Conservation (phyloP, 2,113 vertebrate genomes). For the Chunga burmeisteri region DNA sequence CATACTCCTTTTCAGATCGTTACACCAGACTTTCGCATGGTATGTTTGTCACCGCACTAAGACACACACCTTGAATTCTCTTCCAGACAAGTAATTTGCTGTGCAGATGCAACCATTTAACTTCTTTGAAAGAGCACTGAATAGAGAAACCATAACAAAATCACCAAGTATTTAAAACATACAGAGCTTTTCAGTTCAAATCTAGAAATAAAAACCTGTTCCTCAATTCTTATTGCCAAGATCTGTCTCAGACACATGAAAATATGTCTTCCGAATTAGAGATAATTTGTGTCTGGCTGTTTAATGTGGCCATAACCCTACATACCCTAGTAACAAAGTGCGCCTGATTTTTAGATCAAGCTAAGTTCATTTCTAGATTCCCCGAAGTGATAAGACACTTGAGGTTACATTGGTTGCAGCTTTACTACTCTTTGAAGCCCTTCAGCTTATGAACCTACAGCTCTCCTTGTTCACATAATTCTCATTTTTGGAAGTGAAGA, state of each 20-base stretch:
- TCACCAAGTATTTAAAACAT: background rate
- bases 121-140: background rate
- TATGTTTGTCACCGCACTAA: background rate
- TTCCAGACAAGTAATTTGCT: background rate
- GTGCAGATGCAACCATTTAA: background rate
- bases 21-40: background rate
- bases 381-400: background rate
- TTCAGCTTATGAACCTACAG: background rate
- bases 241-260: background rate
- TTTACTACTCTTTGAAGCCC: background rate
- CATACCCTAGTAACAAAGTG: background rate
- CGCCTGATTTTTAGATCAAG: background rate
- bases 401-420: background rate
- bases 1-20: background rate
- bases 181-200: background rate
- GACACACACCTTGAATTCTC: background rate
- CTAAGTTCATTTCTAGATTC: background rate
- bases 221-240: background rate
- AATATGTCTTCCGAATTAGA: background rate
- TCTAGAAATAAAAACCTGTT: background rate
- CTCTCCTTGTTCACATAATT: background rate
- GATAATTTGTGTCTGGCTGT: background rate
- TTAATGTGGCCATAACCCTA: background rate
- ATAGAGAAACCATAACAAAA: background rate
- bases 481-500: background rate